Evolutionary conservation across 2,797 vertebrate species (phyloP).

Genomic region (Sylvia borin): DNA sequence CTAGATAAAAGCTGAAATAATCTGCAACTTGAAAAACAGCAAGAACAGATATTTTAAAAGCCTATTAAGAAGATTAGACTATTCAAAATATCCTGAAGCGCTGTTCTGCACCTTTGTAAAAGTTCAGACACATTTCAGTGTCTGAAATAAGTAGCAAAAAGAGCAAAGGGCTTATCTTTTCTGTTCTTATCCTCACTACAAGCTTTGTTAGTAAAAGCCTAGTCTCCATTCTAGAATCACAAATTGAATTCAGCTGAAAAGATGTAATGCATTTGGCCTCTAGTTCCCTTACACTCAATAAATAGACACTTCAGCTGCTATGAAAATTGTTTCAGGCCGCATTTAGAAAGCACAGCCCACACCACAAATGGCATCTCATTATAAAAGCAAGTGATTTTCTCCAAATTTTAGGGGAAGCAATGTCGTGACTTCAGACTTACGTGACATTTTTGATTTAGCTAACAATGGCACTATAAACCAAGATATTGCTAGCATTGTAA

Average conservation of each 20-base stretch:
- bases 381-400: neutral
- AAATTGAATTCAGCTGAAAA: slow-evolving; percentile 27
- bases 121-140: slow-evolving; percentile 15
- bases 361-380: neutral
- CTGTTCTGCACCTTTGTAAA: slow-evolving; percentile 1
- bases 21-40: neutral
- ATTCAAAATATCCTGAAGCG: slow-evolving; percentile 4
- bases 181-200: neutral
- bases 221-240: neutral
- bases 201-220: neutral
- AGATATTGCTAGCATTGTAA: neutral
- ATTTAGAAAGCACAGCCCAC: neutral
- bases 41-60: slow-evolving; percentile 9
- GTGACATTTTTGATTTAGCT: neutral
- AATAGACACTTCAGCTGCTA: neutral
- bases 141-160: neutral
- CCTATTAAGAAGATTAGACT: slow-evolving; percentile 34
- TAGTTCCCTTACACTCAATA: neutral
- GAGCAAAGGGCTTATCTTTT: slow-evolving; percentile 21
- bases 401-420: neutral
- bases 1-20: slow-evolving; percentile 26
- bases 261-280: neutral
- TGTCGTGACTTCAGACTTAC: neutral
- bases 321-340: neutral
- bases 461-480: neutral